These are phyloP conservation scores for Scarus forsteni DNA, from an alignment of 2,797 vertebrate species.

Conservation along the genomic window DNA sequence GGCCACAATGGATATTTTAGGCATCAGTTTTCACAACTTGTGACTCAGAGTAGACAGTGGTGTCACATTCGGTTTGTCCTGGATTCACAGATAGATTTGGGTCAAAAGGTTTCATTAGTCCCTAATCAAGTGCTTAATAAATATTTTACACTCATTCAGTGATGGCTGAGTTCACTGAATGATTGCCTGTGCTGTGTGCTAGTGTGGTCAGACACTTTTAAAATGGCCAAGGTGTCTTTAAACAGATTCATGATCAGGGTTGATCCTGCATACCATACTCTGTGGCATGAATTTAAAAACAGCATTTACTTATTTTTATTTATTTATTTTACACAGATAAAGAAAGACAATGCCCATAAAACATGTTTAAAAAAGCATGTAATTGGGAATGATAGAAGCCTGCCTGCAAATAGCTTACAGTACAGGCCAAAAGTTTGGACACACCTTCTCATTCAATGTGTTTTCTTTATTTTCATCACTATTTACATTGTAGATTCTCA, in stretches of 20 bases:
- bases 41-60: slow-evolving; percentile 33
- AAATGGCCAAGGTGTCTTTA: slow-evolving; percentile 22
- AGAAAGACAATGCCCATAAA: no score
- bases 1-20: background rate
- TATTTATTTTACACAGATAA: no score
- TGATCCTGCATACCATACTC: background rate
- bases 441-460: no score
- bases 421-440: no score
- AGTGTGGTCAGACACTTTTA: slow-evolving; percentile 49
- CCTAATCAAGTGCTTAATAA: slow-evolving; percentile 41
- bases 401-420: no score
- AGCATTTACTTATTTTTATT: no score
- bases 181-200: slow-evolving; percentile 67
- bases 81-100: slow-evolving; percentile 34
- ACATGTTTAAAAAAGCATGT: no score
- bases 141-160: slow-evolving; percentile 32
- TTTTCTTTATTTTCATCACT: no score
- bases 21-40: slow-evolving; percentile 1
- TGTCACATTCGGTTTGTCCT: slow-evolving; percentile 41
- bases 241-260: background rate
- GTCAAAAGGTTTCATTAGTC: slow-evolving; percentile 61
- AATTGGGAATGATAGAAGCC: no score
- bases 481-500: no score
- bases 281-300: background rate
- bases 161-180: slow-evolving; percentile 50